phyloP scores from a whole-genome alignment of 1,140 invertebrate genomes.

The Trypoxylus dichotomus region DNA sequence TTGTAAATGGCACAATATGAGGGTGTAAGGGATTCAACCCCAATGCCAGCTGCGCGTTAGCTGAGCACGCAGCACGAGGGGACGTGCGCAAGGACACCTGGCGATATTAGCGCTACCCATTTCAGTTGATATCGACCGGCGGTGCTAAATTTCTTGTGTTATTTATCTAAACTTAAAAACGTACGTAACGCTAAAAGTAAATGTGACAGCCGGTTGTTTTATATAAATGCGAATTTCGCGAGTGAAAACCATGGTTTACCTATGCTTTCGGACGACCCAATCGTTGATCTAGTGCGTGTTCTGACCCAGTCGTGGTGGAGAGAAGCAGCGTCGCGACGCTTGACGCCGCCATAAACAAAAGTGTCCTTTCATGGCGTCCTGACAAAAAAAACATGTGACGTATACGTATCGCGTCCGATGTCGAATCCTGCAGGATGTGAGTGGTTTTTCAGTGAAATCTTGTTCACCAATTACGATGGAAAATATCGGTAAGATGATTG shows the following conservation, averaged over 20 bases:
- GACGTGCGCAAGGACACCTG: constrained; percentile 53
- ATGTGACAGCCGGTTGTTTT: constrained; percentile 29
- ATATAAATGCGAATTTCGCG: constrained; percentile 27
- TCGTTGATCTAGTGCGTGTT: neutral
- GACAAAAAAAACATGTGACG: neutral
- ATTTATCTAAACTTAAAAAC: constrained; percentile 48
- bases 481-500: constrained; percentile 67
- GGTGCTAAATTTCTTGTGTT: constrained; percentile 46
- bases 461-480: constrained; percentile 56
- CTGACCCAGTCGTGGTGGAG: neutral
- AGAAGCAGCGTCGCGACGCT: constrained; percentile 31
- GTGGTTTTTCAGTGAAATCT: neutral
- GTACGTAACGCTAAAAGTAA: constrained; percentile 28
- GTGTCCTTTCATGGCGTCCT: constrained; percentile 20
- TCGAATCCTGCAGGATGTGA: constrained; percentile 30
- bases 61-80: constrained; percentile 49
- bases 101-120: constrained; percentile 51
- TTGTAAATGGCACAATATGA: constrained; percentile 1
- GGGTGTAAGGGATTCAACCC: constrained; percentile 30
- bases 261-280: neutral
- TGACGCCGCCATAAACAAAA: constrained; percentile 34
- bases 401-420: neutral
- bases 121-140: constrained; percentile 53
- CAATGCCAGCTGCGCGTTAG: constrained; percentile 32
- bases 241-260: neutral